phyloP scores from a whole-genome alignment of 2,797 vertebrate genomes.

The Halcyon chelicuti region DNA sequence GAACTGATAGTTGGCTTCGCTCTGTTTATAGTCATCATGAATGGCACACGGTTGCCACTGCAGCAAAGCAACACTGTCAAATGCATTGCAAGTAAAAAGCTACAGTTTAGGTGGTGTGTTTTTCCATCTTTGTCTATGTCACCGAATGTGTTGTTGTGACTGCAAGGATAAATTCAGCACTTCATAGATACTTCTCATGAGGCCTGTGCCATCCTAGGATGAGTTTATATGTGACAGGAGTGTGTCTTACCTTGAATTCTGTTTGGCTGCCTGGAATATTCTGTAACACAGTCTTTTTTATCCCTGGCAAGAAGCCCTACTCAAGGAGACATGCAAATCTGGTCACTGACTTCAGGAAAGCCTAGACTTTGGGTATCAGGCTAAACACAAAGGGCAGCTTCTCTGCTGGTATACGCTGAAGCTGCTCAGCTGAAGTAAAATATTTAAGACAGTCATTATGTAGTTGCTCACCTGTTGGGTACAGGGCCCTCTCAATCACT shows the following conservation, averaged over 20 bases:
- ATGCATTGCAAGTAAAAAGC: neutral
- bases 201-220: neutral
- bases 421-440: neutral
- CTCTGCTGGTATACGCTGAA: neutral
- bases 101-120: neutral
- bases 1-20: neutral
- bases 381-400: neutral
- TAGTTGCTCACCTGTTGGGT: slow-evolving; percentile 24
- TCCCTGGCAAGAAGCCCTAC: neutral
- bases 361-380: neutral
- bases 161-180: neutral
- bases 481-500: slow-evolving; percentile 22
- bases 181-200: neutral
- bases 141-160: neutral
- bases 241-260: neutral
- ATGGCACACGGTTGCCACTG: neutral
- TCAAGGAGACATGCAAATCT: neutral
- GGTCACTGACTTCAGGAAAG: neutral
- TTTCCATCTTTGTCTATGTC: neutral
- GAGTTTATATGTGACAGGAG: neutral
- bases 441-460: neutral
- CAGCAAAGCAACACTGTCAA: neutral
- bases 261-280: neutral
- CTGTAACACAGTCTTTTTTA: neutral
- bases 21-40: neutral